phyloP scores from a whole-genome alignment of 2,113 vertebrate species.

The Rhinolophus sinicus region DNA sequence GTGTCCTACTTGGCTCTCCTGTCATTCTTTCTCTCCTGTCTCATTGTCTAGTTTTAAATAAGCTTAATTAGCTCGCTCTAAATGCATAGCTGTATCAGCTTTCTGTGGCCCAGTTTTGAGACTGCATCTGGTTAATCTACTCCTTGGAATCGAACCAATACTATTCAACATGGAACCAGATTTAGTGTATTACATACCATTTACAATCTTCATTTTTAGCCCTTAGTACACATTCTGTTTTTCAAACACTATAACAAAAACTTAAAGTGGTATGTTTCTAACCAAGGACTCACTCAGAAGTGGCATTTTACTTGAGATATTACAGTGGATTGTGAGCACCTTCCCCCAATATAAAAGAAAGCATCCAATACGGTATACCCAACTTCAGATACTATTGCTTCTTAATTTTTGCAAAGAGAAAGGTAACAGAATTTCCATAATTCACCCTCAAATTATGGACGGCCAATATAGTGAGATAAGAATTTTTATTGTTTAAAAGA shows the following conservation, averaged over 20 bases:
- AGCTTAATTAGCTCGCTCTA: conserved; percentile 37
- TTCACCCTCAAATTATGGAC: background rate
- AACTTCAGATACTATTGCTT: background rate
- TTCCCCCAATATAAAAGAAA: background rate
- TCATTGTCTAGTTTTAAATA: conserved; percentile 50
- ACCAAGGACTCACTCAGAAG: conserved; percentile 38
- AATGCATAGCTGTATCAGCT: background rate
- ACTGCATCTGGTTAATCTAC: conserved; percentile 57
- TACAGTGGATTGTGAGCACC: conserved; percentile 3
- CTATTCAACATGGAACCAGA: conserved; percentile 6
- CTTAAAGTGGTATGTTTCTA: background rate
- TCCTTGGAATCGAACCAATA: conserved; percentile 49
- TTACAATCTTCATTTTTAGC: background rate
- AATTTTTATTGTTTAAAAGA: conserved; percentile 51
- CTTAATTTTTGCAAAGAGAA: background rate
- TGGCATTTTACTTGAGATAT: conserved; percentile 34
- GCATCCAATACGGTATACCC: background rate
- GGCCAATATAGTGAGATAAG: background rate
- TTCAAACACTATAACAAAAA: background rate
- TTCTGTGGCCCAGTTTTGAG: conserved; percentile 42
- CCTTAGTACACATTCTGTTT: conserved; percentile 12
- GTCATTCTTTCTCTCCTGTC: background rate
- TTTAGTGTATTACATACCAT: rapidly evolving
- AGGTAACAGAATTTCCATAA: conserved; percentile 6
- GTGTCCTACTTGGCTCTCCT: background rate